Conservation (phyloP, 2,888 invertebrate species). For the Prenolepis imparis region DNA sequence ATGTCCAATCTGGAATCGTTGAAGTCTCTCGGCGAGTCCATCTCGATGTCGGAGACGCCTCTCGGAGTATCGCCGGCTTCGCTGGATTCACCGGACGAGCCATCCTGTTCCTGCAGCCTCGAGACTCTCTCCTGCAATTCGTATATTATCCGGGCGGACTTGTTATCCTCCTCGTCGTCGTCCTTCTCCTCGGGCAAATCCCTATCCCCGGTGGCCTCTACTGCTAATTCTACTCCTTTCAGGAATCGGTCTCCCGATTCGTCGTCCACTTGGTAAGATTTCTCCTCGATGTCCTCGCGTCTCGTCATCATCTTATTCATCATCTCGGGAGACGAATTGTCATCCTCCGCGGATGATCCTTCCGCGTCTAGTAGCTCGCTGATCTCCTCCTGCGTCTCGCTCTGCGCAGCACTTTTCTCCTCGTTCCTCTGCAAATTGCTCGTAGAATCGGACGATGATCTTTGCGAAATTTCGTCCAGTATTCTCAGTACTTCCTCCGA, state of each 20-base stretch:
- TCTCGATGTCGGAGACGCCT: slow-evolving; percentile 82
- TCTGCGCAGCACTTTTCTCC: neutral
- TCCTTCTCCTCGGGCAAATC: neutral
- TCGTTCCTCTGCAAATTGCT: slow-evolving; percentile 37
- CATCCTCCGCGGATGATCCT: slow-evolving; percentile 31
- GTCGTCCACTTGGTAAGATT: neutral
- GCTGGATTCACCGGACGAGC: slow-evolving; percentile 79
- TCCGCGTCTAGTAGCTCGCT: slow-evolving; percentile 23
- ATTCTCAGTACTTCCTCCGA: slow-evolving; percentile 81
- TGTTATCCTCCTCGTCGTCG: neutral
- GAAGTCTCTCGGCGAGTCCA: slow-evolving; percentile 81
- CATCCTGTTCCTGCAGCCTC: slow-evolving; percentile 76
- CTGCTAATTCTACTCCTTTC: slow-evolving; percentile 25
- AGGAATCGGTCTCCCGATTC: slow-evolving; percentile 21
- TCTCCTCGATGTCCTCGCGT: neutral
- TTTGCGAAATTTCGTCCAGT: slow-evolving; percentile 80
- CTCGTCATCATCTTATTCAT: slow-evolving; percentile 9
- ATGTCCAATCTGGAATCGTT: slow-evolving; percentile 81
- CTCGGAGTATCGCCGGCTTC: slow-evolving; percentile 82
- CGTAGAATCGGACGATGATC: slow-evolving; percentile 62
- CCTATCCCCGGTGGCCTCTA: neutral
- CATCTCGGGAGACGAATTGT: neutral
- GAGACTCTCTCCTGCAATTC: slow-evolving; percentile 53
- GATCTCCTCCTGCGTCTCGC: slow-evolving; percentile 34
- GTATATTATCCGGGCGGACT: slow-evolving; percentile 21